phyloP scores from a whole-genome alignment of 2,888 invertebrate genomes.

The Xylota sylvarum region DNA sequence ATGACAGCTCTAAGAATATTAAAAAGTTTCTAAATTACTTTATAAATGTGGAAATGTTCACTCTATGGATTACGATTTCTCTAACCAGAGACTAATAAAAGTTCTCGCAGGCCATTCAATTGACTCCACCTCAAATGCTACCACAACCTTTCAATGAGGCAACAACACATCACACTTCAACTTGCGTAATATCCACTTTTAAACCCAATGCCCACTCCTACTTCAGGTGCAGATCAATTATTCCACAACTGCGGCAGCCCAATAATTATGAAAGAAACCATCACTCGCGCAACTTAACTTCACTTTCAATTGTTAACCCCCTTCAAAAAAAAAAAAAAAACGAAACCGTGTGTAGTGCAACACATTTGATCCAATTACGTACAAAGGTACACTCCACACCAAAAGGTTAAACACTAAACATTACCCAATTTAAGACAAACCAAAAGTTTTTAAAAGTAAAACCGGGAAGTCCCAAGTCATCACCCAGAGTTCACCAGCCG shows the following conservation, averaged over 20 bases:
- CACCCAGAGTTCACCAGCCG: conserved; percentile 21
- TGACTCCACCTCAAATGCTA: too few relatives aligned
- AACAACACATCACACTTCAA: not conserved
- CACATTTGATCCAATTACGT: conserved; percentile 28
- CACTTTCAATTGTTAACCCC: conserved; percentile 14
- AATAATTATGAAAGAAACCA: conserved; percentile 36
- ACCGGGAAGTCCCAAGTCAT: conserved; percentile 26
- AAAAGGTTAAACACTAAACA: conserved; percentile 13
- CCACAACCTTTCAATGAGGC: not conserved
- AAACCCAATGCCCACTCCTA: conserved; percentile 10
- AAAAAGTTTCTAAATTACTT: too few relatives aligned
- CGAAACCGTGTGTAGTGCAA: not conserved
- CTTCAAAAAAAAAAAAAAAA: conserved; percentile 6
- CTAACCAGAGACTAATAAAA: too few relatives aligned
- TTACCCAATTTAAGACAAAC: conserved; percentile 10
- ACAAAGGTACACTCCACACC: not conserved
- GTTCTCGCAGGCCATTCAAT: too few relatives aligned
- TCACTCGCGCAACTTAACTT: not conserved
- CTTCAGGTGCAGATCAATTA: conserved; percentile 15
- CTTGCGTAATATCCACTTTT: conserved; percentile 8
- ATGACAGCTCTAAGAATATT: too few relatives aligned
- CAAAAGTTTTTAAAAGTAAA: not conserved
- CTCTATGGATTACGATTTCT: too few relatives aligned
- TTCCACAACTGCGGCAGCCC: conserved; percentile 3
- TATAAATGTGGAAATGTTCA: too few relatives aligned